Conservation (phyloP, 2,113 vertebrate genomes). For the Micromys minutus region DNA sequence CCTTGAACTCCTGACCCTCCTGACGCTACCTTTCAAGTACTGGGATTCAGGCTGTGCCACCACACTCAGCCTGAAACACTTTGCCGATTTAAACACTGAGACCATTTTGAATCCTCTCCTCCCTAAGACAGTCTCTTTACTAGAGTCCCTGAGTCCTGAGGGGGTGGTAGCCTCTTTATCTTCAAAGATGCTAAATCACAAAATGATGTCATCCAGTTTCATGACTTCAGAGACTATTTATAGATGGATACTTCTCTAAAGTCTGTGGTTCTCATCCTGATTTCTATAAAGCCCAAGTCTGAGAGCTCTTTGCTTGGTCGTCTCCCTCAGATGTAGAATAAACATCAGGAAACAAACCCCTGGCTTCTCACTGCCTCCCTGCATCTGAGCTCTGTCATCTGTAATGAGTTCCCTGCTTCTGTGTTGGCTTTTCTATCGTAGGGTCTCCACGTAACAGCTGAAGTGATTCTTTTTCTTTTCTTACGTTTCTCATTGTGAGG, state of each 20-base stretch:
- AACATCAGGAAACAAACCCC: constrained; percentile 24
- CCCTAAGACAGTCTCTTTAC: background rate
- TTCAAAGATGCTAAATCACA: background rate
- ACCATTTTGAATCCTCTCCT: background rate
- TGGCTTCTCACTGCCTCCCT: background rate
- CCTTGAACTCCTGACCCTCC: background rate
- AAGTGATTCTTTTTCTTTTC: background rate
- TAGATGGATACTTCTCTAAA: background rate
- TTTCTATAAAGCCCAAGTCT: background rate
- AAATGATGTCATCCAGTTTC: constrained; percentile 3
- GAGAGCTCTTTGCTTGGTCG: background rate
- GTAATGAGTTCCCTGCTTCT: constrained; percentile 10
- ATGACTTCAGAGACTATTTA: background rate
- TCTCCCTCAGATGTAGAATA: constrained; percentile 21
- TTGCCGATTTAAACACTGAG: background rate
- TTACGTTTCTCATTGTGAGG: background rate
- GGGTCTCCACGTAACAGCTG: background rate
- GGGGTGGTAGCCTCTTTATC: background rate
- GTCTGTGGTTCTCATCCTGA: background rate
- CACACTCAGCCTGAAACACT: background rate
- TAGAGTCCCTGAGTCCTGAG: background rate
- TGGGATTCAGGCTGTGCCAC: background rate
- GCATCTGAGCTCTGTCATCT: background rate
- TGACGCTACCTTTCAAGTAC: background rate
- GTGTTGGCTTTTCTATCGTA: background rate